Evolutionary conservation across 1,140 invertebrate species (phyloP).

Genomic region (Eriocheir sinensis): DNA sequence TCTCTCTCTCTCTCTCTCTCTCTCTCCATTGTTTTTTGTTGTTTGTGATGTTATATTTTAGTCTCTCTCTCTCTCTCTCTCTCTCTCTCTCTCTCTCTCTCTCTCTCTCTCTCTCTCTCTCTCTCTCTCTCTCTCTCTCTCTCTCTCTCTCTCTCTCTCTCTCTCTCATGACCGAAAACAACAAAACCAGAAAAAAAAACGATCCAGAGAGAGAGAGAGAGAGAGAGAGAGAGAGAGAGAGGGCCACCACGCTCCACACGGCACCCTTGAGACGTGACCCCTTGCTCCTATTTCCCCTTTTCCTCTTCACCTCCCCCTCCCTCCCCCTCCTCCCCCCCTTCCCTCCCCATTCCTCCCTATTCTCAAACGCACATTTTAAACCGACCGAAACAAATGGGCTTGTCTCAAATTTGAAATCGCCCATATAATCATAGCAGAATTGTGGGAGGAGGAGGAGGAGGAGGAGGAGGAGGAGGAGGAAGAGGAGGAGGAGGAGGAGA

Average conservation of each 20-base stretch:
- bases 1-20: constrained; percentile 42
- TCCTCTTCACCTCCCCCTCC: background rate
- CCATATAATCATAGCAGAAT: constrained; percentile 75
- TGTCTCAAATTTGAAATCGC: constrained; percentile 76
- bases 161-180: background rate
- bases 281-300: background rate
- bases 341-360: background rate
- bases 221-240: background rate
- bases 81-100: constrained; percentile 62
- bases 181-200: background rate
- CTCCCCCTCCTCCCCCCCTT: background rate
- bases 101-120: constrained; percentile 44
- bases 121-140: constrained; percentile 34
- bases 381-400: constrained; percentile 70
- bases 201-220: background rate
- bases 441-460: constrained; percentile 30
- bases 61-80: constrained; percentile 66
- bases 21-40: background rate
- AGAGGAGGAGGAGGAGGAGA: background rate
- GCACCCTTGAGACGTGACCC: constrained; percentile 65
- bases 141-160: constrained; percentile 38
- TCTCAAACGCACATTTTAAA: constrained; percentile 64
- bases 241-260: background rate
- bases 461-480: constrained; percentile 43
- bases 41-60: too few relatives aligned